Base-by-base conservation (phyloP, 30 jellyfish, hydroid and myxozoan genomes). In the Hydractinia symbiolongicarpus region DNA sequence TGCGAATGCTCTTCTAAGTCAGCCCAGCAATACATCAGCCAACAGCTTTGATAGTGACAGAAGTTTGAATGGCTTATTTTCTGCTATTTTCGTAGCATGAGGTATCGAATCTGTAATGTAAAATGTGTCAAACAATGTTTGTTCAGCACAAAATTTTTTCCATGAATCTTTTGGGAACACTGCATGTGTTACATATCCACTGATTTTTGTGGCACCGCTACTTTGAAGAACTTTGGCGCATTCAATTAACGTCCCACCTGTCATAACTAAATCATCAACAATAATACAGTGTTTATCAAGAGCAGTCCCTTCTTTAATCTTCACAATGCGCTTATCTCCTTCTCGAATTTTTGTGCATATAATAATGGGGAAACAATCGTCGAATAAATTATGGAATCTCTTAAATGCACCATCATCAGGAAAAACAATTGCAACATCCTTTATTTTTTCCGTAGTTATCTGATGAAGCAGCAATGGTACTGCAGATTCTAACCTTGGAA, bases 351-450 rank as follows among this genome's bases (percentile, higher is more conserved):
- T 91, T 79, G 71, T 73, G 79, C 98, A 91, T 14, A 93, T 86
- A 19, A 86, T 78, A 50, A 79, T 66, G 40, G 96, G 94, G 74
- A 54, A 91, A 17, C 76, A 82, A 6, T 72, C 50, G 16, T 77
- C 90, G 86, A 91, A 91, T 86, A 82, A 66, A 11, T 66, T 73
- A 56, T 77, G 89, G 62, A 91, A 91, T 50, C 98, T 87, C 67
- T 91, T 91, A 30, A 76, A 86, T 14, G 98, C 98, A 15, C 98
- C 98, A 60, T 91, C 98, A 71, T 91, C 98, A 51, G 98, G 98
- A 76, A 91, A 91, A 5, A 89, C 95, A 67, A 91, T 86, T 20
- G 96, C 55, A 6, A 86, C 55, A 19, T 87, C 67, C 9, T 69
- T 79, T 62, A 66, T 19, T 10, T 66, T 86, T 3, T 55, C 56